Conservation (phyloP, 2,113 vertebrate genomes). For the Sylvilagus bachmani region DNA sequence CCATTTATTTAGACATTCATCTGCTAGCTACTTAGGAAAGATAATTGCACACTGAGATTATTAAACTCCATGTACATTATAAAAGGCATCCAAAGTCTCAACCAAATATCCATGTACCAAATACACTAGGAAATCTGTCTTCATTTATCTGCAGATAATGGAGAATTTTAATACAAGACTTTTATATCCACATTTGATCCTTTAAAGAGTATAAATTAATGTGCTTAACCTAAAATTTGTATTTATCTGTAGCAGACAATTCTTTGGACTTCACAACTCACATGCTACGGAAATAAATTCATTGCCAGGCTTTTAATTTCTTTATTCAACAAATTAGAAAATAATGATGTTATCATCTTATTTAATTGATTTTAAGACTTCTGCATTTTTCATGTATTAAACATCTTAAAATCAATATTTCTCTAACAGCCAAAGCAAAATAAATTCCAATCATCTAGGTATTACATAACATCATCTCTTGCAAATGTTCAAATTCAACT, state of each 20-base stretch:
- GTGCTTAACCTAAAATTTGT: not conserved
- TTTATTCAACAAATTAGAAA: slow-evolving; percentile 33
- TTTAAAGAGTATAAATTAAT: not conserved
- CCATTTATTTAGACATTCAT: slow-evolving; percentile 60
- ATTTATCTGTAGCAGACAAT: not conserved
- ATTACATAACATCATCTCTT: not conserved
- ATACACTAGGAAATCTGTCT: not conserved
- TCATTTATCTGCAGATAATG: not conserved
- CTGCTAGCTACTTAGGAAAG: slow-evolving; percentile 26
- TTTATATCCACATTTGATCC: not conserved
- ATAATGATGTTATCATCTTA: not conserved
- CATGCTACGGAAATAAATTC: not conserved
- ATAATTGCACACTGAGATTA: not conserved
- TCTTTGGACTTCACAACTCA: not conserved
- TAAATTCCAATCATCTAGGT: not conserved
- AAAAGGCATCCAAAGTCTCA: not conserved
- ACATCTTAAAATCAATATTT: not conserved
- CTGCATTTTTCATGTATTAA: not conserved
- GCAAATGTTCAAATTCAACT: not conserved
- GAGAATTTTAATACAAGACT: not conserved
- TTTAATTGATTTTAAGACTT: not conserved
- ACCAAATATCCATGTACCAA: not conserved
- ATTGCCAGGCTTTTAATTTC: not conserved
- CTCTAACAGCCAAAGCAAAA: not conserved
- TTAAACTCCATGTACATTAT: not conserved